These are phyloP conservation scores for Lontra canadensis DNA, from an alignment of 2,113 vertebrate genomes.

Conservation along the genomic window DNA sequence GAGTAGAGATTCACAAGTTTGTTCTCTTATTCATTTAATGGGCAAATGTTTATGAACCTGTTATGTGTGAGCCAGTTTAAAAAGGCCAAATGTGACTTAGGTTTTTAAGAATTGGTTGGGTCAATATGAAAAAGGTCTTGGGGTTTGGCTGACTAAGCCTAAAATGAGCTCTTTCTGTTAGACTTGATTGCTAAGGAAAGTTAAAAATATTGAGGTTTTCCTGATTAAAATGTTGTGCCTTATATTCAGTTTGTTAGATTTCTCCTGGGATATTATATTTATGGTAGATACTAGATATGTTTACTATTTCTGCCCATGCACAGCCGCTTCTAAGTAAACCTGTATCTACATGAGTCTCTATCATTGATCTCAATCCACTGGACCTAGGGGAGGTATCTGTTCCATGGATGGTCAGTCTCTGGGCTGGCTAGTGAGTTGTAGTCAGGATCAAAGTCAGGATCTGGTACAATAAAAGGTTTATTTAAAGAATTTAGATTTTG, in stretches of 20 bases:
- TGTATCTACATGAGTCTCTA: not conserved
- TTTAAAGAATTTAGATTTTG: conserved; percentile 13
- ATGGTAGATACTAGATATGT: not conserved
- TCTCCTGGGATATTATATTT: not conserved
- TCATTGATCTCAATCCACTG: not conserved
- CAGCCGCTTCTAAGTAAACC: not conserved
- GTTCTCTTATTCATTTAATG: not conserved
- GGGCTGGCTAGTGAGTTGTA: not conserved
- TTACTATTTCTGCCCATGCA: not conserved
- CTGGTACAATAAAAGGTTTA: not conserved
- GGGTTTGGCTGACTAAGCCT: not conserved
- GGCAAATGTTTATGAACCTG: not conserved
- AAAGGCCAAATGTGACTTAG: not conserved
- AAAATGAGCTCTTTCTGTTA: not conserved
- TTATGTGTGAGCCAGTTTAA: not conserved
- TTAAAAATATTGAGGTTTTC: conserved; percentile 2
- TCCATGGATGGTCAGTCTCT: not conserved
- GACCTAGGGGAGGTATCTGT: not conserved
- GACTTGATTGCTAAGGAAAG: not conserved
- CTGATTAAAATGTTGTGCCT: not conserved
- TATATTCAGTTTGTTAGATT: conserved; percentile 28
- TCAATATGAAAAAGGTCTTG: not conserved
- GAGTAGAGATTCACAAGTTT: not conserved
- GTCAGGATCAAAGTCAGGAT: not conserved
- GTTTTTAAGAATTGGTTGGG: not conserved